phyloP scores from a whole-genome alignment of 2,888 invertebrate genomes.

The Epinotia demarniana region DNA sequence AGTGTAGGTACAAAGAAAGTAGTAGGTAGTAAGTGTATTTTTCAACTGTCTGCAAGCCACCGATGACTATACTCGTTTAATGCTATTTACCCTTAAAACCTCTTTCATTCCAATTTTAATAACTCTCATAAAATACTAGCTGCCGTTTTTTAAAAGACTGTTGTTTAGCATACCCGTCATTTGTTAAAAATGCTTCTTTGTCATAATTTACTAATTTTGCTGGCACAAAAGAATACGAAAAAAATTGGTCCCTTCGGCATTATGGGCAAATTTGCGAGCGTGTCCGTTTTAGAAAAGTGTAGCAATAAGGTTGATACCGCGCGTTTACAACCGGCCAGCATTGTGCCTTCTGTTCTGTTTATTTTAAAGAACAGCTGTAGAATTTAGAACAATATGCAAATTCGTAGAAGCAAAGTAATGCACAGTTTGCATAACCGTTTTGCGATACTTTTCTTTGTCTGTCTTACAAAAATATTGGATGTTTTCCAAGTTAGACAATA shows the following conservation, averaged over 20 bases:
- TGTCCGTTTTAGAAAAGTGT: constrained; percentile 58
- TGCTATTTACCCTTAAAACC: too few species aligned
- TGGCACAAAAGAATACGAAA: constrained; percentile 51
- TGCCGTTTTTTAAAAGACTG: constrained; percentile 35
- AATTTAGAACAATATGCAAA: constrained; percentile 71
- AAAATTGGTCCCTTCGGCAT: constrained; percentile 59
- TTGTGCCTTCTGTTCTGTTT: constrained; percentile 58
- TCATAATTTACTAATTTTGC: constrained; percentile 53
- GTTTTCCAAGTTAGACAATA: constrained; percentile 18
- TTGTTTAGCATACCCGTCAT: constrained; percentile 16
- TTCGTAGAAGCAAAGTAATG: constrained; percentile 68
- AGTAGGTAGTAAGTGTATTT: too few species aligned
- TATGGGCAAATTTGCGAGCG: constrained; percentile 61
- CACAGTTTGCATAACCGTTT: constrained; percentile 70
- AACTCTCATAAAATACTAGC: constrained; percentile 27
- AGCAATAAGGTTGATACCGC: constrained; percentile 55
- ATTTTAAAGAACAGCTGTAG: constrained; percentile 64
- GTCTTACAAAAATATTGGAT: constrained; percentile 28
- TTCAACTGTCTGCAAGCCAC: too few species aligned
- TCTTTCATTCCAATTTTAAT: neutral
- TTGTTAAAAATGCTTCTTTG: constrained; percentile 56
- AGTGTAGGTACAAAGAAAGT: too few species aligned
- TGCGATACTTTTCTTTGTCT: constrained; percentile 52
- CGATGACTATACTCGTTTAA: too few species aligned
- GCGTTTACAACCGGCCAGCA: constrained; percentile 51